Conservation (phyloP, 2,797 vertebrate genomes). For the Sarcoramphus papa region DNA sequence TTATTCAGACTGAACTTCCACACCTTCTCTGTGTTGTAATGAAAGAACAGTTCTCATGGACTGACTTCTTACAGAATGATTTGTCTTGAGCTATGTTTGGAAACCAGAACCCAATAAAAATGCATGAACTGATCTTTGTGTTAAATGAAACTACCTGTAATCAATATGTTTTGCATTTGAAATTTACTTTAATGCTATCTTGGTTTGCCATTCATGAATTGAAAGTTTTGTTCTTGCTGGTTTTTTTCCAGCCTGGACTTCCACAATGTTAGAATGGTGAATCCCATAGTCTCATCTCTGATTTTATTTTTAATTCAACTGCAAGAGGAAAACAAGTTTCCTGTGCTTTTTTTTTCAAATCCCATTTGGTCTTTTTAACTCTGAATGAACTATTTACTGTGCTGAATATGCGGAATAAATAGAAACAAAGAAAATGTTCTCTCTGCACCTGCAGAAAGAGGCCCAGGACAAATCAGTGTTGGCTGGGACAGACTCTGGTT, state of each 20-base stretch:
- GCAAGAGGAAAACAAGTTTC: neutral
- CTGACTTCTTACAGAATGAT: neutral
- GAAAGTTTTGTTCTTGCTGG: neutral
- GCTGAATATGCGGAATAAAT: neutral
- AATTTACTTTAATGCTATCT: neutral
- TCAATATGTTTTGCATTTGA: neutral
- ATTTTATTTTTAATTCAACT: neutral
- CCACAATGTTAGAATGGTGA: neutral
- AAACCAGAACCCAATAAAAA: neutral
- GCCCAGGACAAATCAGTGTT: neutral
- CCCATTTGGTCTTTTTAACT: neutral
- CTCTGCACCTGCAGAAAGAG: neutral
- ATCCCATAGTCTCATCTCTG: neutral
- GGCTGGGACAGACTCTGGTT: neutral
- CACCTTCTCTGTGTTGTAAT: neutral
- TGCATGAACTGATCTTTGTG: neutral
- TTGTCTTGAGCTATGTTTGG: neutral
- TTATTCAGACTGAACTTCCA: neutral
- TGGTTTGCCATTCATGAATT: neutral
- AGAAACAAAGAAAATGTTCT: neutral
- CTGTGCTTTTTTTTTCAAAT: neutral
- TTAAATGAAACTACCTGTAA: neutral
- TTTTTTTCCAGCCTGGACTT: neutral
- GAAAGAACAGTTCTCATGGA: neutral
- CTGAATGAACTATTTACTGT: accelerated